phyloP scores from a whole-genome alignment of 2,113 vertebrate genomes.

The Panthera leo region DNA sequence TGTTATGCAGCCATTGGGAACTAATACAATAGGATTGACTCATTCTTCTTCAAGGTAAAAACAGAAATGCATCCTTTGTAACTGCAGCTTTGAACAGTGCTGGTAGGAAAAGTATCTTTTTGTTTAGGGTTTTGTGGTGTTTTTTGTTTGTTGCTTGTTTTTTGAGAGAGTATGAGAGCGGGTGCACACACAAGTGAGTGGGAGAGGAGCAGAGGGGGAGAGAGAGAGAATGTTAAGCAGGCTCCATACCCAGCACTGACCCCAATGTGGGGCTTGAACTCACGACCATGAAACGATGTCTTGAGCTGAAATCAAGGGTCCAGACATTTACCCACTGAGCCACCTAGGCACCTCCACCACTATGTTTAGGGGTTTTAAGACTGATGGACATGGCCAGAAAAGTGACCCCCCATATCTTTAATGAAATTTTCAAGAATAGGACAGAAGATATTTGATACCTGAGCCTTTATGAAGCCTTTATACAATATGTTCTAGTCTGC shows the following conservation, averaged over 20 bases:
- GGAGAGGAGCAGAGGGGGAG: too few relatives aligned
- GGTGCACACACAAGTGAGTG: too few relatives aligned
- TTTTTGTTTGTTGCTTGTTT: too few relatives aligned
- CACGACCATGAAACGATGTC: too few relatives aligned
- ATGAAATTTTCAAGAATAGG: neutral
- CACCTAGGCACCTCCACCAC: too few relatives aligned
- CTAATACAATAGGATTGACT: neutral
- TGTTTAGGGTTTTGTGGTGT: neutral
- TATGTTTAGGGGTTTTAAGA: neutral
- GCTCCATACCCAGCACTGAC: too few relatives aligned
- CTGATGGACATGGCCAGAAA: neutral
- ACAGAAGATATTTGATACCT: neutral
- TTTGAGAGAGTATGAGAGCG: too few relatives aligned
- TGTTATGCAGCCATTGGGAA: neutral
- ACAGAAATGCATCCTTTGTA: neutral
- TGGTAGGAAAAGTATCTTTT: neutral
- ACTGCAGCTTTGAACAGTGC: neutral
- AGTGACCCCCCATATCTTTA: neutral
- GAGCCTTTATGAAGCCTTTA: neutral
- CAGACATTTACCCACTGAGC: too few relatives aligned
- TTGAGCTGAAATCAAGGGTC: too few relatives aligned
- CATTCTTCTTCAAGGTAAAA: neutral
- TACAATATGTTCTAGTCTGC: neutral
- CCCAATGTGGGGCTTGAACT: too few relatives aligned
- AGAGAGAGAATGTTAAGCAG: too few relatives aligned